phyloP scores from a whole-genome alignment of 1,140 invertebrate species.

The Sarcophaga peregrina region DNA sequence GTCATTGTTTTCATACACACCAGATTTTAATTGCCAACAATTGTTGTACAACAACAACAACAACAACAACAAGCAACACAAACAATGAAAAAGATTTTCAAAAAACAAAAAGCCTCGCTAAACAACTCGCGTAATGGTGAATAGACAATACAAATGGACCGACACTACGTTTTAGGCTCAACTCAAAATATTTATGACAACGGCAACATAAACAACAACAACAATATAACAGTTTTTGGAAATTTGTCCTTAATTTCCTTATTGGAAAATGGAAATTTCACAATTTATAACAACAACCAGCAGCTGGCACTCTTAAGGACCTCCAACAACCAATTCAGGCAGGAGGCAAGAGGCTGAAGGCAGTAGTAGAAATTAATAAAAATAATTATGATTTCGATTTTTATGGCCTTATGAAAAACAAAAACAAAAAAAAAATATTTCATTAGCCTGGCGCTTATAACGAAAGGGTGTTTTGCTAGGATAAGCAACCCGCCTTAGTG shows the following conservation, averaged over 20 bases:
- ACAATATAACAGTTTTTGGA: background rate
- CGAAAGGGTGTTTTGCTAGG: too few species aligned
- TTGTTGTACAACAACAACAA: too few species aligned
- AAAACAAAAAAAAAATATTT: background rate
- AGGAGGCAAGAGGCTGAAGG: too few species aligned
- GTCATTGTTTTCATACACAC: conserved; percentile 16
- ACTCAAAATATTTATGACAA: background rate
- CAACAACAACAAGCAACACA: background rate
- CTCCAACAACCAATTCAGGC: too few species aligned
- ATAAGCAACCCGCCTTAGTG: background rate
- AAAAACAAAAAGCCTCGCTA: background rate
- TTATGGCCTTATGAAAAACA: background rate
- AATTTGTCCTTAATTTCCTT: background rate
- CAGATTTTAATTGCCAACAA: conserved; percentile 65
- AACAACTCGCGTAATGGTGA: background rate
- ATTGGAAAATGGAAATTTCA: background rate
- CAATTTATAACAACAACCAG: background rate
- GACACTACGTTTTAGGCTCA: background rate
- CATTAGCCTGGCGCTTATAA: too few species aligned
- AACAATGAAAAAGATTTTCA: conserved; percentile 21
- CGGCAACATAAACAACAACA: background rate
- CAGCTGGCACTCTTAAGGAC: background rate
- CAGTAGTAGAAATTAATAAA: conserved; percentile 37
- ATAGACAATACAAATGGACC: background rate
- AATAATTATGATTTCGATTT: conserved; percentile 48